Evolutionary conservation across 2,797 vertebrate genomes (phyloP).

Genomic region (Sebastes itinus): DNA sequence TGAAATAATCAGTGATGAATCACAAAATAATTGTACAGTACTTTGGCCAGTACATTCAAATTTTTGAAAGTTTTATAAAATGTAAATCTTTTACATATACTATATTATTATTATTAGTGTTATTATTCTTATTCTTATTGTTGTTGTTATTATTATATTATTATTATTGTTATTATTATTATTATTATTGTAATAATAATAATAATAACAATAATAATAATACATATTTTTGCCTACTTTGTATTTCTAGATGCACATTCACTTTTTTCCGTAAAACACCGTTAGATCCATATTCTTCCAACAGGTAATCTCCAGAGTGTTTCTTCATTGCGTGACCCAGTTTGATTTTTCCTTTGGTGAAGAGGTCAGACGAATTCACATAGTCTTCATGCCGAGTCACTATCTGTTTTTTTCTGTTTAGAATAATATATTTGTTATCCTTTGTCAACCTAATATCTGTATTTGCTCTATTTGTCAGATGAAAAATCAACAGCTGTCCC

Average conservation of each 20-base stretch:
- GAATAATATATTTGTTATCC: fast-evolving
- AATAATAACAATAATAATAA: neutral
- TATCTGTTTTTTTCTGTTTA: fast-evolving
- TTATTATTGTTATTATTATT: no score
- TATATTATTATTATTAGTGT: no score
- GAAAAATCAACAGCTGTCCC: conserved; percentile 14
- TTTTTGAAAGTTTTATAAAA: no score
- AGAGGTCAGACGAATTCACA: neutral
- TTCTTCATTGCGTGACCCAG: neutral
- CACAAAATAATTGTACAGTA: no score
- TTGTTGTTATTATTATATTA: no score
- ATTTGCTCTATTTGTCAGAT: neutral
- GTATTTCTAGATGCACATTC: neutral
- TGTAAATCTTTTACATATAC: no score
- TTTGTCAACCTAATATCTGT: fast-evolving
- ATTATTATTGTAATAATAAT: no score
- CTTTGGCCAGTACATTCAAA: no score
- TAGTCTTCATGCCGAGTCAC: fast-evolving
- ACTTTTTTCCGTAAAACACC: neutral
- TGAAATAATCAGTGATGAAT: no score
- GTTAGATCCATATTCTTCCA: fast-evolving
- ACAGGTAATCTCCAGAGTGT: conserved; percentile 20
- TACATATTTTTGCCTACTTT: neutral
- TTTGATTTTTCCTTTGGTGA: neutral
- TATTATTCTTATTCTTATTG: no score